Evolutionary conservation across 2,888 invertebrate genomes (phyloP).

Genomic region (Gandaritis pyraliata): DNA sequence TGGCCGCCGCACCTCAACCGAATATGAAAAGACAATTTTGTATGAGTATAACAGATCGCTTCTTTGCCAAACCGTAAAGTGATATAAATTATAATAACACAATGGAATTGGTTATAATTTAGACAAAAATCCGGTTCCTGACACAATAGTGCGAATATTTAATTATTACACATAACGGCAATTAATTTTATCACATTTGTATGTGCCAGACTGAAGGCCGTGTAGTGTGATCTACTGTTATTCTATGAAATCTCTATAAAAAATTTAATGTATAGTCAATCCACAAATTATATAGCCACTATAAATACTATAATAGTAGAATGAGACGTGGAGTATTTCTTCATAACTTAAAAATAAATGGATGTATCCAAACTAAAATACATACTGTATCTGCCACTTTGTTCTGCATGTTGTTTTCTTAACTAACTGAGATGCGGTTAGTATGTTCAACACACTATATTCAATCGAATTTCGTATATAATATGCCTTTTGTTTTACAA

Average conservation of each 20-base stretch:
- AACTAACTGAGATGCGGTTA: too few relatives aligned
- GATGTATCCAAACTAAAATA: too few relatives aligned
- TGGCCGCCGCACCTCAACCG: too few relatives aligned
- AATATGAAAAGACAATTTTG: too few relatives aligned
- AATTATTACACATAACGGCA: constrained; percentile 3
- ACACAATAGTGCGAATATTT: constrained; percentile 14
- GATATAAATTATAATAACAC: constrained; percentile 15
- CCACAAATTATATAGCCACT: constrained; percentile 1
- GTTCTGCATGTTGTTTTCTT: too few relatives aligned
- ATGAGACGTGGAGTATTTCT: too few relatives aligned
- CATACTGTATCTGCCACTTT: too few relatives aligned
- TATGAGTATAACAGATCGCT: background rate
- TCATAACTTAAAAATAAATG: too few relatives aligned
- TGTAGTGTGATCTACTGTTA: constrained; percentile 14
- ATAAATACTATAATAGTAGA: too few relatives aligned
- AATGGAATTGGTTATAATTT: constrained; percentile 25
- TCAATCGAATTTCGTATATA: background rate
- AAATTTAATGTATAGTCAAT: constrained; percentile 3
- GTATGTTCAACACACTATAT: too few relatives aligned
- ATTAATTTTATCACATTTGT: background rate
- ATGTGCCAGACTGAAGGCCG: constrained; percentile 9
- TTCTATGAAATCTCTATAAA: constrained; percentile 15
- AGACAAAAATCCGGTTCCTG: constrained; percentile 17
- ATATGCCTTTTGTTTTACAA: constrained; percentile 1
- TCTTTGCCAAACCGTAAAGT: constrained; percentile 14